phyloP scores from a whole-genome alignment of 1,140 invertebrate species.

The Schmidtea mediterranea region DNA sequence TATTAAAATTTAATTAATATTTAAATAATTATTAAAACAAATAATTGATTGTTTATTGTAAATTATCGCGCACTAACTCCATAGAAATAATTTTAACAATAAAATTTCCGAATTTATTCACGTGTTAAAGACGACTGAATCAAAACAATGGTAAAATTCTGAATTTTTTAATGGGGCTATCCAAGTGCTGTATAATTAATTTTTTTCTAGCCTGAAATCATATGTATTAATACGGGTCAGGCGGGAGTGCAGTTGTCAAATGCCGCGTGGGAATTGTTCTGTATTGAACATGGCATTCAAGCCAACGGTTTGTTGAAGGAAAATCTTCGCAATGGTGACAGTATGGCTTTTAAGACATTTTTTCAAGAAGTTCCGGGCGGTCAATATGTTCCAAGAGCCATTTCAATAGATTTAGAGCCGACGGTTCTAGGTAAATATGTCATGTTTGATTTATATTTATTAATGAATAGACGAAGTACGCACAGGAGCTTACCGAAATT shows the following conservation, averaged over 20 bases:
- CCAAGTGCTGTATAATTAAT: too few relatives aligned
- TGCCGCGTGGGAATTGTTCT: neutral
- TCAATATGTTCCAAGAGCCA: conserved; percentile 49
- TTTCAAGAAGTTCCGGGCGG: conserved; percentile 34
- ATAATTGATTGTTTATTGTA: too few relatives aligned
- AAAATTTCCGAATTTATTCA: too few relatives aligned
- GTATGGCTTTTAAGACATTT: conserved; percentile 15
- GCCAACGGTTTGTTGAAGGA: neutral
- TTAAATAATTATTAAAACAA: too few relatives aligned
- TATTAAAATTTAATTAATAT: too few relatives aligned
- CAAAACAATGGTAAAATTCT: too few relatives aligned
- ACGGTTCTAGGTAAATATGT: conserved; percentile 41
- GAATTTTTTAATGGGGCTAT: too few relatives aligned
- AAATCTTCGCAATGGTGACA: conserved; percentile 3
- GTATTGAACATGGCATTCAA: neutral
- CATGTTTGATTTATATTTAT: too few relatives aligned
- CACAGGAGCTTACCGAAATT: conserved; percentile 12
- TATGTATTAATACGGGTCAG: neutral
- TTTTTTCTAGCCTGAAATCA: neutral
- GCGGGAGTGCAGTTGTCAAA: neutral
- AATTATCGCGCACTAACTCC: too few relatives aligned
- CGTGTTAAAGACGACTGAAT: too few relatives aligned
- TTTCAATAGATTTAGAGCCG: conserved; percentile 50
- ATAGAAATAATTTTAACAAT: too few relatives aligned
- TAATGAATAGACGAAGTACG: conserved; percentile 9